Percentiles rank a stretch among this genome's conserved stretches.
phyloP scores from a whole-genome alignment of 2,113 vertebrate genomes.

The Sebastes schlegelii region DNA sequence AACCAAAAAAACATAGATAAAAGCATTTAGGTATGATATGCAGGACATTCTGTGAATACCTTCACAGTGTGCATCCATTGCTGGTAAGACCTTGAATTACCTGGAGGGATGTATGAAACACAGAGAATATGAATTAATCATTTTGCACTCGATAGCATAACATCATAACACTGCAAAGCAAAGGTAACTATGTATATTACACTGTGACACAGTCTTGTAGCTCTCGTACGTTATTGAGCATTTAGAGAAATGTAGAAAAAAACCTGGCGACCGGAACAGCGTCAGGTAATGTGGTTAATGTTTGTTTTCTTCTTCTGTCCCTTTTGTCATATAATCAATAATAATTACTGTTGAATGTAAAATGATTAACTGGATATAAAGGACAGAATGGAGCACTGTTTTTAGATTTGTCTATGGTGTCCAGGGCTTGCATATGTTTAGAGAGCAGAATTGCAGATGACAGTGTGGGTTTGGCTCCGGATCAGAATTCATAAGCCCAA shows the following conservation, averaged over 20 bases:
- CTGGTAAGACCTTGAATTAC: conserved; percentile 92
- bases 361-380: neutral
- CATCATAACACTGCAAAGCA: conserved; percentile 8
- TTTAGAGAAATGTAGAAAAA: neutral
- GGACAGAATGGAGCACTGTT: neutral
- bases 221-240: neutral
- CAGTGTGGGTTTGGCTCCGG: neutral
- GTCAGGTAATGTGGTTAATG: neutral
- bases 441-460: conserved; percentile 8
- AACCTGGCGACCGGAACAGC: neutral
- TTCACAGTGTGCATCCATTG: conserved; percentile 96
- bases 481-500: conserved; percentile 17
- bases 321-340: neutral
- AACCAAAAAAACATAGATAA: conserved; percentile 13
- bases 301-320: neutral
- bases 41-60: conserved; percentile 81
- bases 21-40: conserved; percentile 41
- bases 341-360: neutral
- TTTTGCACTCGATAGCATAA: conserved; percentile 9
- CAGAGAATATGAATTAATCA: conserved; percentile 55
- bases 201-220: conserved; percentile 3
- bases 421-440: neutral
- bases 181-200: conserved; percentile 3
- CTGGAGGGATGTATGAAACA: conserved; percentile 77
- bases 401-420: neutral